These are phyloP conservation scores for Orthonyx spaldingii DNA, from an alignment of 2,113 vertebrate species.

Conservation along the genomic window DNA sequence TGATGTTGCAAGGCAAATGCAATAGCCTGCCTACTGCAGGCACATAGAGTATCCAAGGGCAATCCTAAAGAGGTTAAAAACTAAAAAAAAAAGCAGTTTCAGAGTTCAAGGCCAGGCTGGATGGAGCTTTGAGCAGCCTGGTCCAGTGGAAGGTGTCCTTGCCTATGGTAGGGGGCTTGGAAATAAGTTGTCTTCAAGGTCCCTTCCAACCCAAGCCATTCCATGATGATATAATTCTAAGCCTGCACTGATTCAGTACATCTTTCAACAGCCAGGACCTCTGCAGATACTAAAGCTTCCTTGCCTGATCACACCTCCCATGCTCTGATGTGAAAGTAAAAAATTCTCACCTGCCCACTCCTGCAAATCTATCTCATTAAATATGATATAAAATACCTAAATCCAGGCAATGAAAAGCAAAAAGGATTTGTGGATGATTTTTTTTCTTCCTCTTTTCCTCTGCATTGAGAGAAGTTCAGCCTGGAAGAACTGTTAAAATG, in stretches of 20 bases:
- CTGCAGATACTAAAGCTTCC: not conserved
- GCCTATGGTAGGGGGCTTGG: not conserved
- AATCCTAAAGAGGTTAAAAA: not conserved
- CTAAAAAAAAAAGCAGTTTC: not conserved
- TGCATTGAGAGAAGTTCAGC: not conserved
- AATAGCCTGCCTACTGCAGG: not conserved
- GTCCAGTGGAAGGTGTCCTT: not conserved
- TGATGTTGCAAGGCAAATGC: not conserved
- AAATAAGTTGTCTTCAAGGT: not conserved
- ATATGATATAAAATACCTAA: not conserved
- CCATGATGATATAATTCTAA: not conserved
- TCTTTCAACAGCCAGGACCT: not conserved
- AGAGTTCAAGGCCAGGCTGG: not conserved
- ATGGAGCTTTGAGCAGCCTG: not conserved
- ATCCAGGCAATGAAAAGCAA: not conserved
- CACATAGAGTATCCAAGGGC: not conserved
- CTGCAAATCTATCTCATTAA: not conserved
- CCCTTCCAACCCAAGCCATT: not conserved
- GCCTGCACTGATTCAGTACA: not conserved
- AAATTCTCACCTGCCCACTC: constrained; percentile 44
- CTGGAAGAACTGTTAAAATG: not conserved
- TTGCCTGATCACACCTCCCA: constrained; percentile 37
- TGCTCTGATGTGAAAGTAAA: not conserved
- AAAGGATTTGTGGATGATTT: not conserved
- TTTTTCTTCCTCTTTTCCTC: not conserved